Evolutionary conservation across 2,113 vertebrate species (phyloP), one percentile per base, ranked within the genome.

Genomic region (Hippolais icterina): DNA sequence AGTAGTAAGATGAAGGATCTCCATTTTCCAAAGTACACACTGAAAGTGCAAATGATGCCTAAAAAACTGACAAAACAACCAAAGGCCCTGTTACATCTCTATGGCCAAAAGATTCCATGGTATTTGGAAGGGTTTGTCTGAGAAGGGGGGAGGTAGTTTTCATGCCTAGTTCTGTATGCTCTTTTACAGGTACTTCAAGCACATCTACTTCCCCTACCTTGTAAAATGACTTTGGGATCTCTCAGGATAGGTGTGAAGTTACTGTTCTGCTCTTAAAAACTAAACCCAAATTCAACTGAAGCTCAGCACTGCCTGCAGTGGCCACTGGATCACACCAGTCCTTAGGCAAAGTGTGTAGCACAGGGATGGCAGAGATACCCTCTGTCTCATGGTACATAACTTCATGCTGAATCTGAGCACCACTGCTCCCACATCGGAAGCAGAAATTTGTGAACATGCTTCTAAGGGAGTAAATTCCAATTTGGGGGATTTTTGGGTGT

Each of bases 401-500:
- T 70, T 90, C 19, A 5, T 25, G 35, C 27, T 61, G 20, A 41
- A 41, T 65, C 56, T 72, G 35, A 69, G 39, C 44, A 61, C 69
- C 17, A 5, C 24, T 46, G 12, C 31, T 93, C 39, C 47, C 23
- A 9, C 33, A 69, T 75, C 5, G 33, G 64, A 61, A 80, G 7
- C 0, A 49, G 35, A 66, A 70, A 54, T 33, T 53, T 69, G 5
- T 49, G 28, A 63, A 68, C 0, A 0, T 29, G 15, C 74, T 87
- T 80, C 24, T 68, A 29, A 52, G 11, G 14, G 20, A 63, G 23
- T 49, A 44, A 61, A 57, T 75, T 39, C 6, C 5, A 53, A 0
- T 39, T 18, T 10, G 29, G 7, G 12, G 11, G 0, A 0, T 3
- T 49, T 60, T 47, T 14, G 18, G 20, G 12, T 25, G 25, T 27